These are phyloP conservation scores for Macrosteles quadrilineatus DNA, from an alignment of 1,140 invertebrate species.

Conservation along the genomic window DNA sequence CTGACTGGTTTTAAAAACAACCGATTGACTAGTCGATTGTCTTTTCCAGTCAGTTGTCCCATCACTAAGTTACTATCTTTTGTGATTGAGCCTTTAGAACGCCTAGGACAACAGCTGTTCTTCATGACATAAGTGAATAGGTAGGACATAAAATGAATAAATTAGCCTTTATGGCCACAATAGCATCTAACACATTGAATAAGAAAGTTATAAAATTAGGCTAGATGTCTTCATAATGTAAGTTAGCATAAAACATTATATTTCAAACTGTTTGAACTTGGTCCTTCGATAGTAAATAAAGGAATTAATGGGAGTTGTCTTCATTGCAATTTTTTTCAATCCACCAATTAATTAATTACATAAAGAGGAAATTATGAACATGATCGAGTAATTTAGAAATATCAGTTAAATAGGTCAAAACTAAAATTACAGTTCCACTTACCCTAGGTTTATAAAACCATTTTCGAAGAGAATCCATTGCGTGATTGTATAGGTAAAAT, in stretches of 20 bases:
- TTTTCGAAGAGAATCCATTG: conserved; percentile 86
- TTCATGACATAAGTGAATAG: no score
- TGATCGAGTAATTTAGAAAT: neutral
- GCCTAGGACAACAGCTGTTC: no score
- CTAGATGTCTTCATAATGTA: no score
- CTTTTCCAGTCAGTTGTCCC: no score
- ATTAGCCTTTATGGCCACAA: no score
- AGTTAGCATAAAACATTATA: neutral
- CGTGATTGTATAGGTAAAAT: conserved; percentile 31
- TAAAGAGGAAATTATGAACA: conserved; percentile 12
- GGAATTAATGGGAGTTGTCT: neutral
- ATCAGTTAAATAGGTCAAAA: conserved; percentile 11
- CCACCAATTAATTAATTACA: neutral
- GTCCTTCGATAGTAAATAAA: neutral
- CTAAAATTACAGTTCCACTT: conserved; percentile 47
- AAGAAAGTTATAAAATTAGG: no score
- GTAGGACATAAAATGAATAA: no score
- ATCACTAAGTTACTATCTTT: no score
- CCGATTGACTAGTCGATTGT: no score
- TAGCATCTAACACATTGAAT: no score
- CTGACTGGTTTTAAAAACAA: no score
- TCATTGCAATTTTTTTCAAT: neutral
- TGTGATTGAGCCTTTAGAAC: no score
- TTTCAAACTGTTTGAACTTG: neutral
- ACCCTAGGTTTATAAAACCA: conserved; percentile 93